These are phyloP conservation scores for Poeciliopsis retropinna DNA, from an alignment of 2,113 vertebrate species.

Conservation along the genomic window DNA sequence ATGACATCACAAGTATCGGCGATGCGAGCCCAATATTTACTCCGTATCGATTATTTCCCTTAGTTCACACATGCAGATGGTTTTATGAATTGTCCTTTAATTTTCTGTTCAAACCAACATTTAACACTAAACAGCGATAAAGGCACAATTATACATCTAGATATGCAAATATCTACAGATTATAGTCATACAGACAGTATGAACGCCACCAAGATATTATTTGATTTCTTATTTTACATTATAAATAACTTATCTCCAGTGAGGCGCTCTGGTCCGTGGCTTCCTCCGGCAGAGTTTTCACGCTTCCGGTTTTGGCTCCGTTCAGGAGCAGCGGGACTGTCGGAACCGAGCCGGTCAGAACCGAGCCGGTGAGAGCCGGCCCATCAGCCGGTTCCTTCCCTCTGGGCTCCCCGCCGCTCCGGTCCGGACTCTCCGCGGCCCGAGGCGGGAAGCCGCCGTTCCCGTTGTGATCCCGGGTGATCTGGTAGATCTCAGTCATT, in stretches of 20 bases:
- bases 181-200: conserved; percentile 21
- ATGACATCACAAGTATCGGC: too few species aligned
- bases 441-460: conserved; percentile 67
- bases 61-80: background rate
- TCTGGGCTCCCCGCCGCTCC: conserved; percentile 31
- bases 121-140: conserved; percentile 2
- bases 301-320: conserved; percentile 70
- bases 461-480: conserved; percentile 79
- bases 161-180: conserved; percentile 29
- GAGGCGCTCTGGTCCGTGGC: conserved; percentile 76
- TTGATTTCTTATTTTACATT: conserved; percentile 33
- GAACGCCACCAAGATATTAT: background rate
- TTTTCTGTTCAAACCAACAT: background rate
- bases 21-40: too few species aligned
- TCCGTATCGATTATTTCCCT: too few species aligned
- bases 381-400: conserved; percentile 57
- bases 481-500: conserved; percentile 84
- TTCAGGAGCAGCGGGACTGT: conserved; percentile 64
- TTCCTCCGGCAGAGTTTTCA: conserved; percentile 78
- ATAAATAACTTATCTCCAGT: conserved; percentile 88
- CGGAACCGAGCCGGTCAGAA: too few species aligned
- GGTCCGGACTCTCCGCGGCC: conserved; percentile 51
- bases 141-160: conserved; percentile 49
- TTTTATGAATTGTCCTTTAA: background rate
- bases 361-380: conserved; percentile 6